Conservation (phyloP, 2,888 invertebrate species). For the Microplitis deprimator region DNA sequence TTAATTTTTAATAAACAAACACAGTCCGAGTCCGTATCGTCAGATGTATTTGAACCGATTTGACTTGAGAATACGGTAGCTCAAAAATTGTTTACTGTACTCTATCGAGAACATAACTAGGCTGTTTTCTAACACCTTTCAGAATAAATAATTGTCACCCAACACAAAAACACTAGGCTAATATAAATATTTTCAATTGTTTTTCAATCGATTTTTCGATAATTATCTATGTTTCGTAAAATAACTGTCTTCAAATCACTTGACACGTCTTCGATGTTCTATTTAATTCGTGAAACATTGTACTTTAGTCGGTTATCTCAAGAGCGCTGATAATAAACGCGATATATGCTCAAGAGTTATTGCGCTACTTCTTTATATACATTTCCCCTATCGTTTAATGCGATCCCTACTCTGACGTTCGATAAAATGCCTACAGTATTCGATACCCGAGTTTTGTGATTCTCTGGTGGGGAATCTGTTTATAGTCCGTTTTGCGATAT, state of each 20-base stretch:
- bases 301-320: background rate
- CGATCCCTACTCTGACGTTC: too few species aligned
- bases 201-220: background rate
- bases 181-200: background rate
- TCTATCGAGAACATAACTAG: constrained; percentile 70
- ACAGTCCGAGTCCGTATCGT: constrained; percentile 71
- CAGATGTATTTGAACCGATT: constrained; percentile 71
- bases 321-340: background rate
- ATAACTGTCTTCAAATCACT: background rate
- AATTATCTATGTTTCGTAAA: too few species aligned
- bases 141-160: constrained; percentile 43
- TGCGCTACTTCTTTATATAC: background rate
- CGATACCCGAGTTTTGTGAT: background rate
- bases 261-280: background rate
- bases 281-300: background rate
- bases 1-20: constrained; percentile 50
- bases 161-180: background rate
- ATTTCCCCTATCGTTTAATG: too few species aligned
- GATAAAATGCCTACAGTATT: too few species aligned
- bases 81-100: constrained; percentile 71
- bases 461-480: background rate
- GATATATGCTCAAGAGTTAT: background rate
- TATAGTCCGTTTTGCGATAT: background rate
- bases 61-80: constrained; percentile 71
- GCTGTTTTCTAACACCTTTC: constrained; percentile 52